A percentile compares a stretch with the other conserved stretches of the same genome.
Evolutionary conservation across 2,797 vertebrate species (phyloP).

Genomic region (Cetoscarus ocellatus): DNA sequence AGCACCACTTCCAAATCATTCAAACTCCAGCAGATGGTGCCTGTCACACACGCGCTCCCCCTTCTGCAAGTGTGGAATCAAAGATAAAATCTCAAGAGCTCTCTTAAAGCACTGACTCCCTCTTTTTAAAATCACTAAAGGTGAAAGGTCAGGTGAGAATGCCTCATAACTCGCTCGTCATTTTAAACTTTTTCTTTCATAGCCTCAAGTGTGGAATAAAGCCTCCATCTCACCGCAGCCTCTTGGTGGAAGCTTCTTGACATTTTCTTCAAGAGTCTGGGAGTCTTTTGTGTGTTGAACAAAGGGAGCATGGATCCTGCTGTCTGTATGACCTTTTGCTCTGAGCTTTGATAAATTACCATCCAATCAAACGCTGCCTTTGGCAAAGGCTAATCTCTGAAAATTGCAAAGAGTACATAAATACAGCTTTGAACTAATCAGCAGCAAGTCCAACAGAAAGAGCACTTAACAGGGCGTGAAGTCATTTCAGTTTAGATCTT

Average conservation of each 20-base stretch:
- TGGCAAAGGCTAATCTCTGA: slow-evolving; percentile 21
- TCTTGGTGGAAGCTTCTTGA: slow-evolving; percentile 55
- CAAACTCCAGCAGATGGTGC: slow-evolving; percentile 48
- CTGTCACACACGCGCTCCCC: slow-evolving; percentile 27
- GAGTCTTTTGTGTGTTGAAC: slow-evolving; percentile 60
- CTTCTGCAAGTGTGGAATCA: slow-evolving; percentile 31
- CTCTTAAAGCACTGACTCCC: neutral
- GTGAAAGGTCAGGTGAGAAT: slow-evolving; percentile 36
- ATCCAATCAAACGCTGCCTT: slow-evolving; percentile 27
- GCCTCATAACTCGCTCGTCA: slow-evolving; percentile 20
- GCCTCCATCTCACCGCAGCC: slow-evolving; percentile 25
- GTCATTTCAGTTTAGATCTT: neutral
- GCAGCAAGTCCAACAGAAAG: neutral
- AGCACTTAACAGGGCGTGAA: neutral
- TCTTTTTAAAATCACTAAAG: slow-evolving; percentile 41
- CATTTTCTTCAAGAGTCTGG: slow-evolving; percentile 58
- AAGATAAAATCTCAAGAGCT: slow-evolving; percentile 26
- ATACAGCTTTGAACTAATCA: slow-evolving; percentile 2
- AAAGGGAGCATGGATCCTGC: slow-evolving; percentile 42
- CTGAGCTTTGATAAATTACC: slow-evolving; percentile 56
- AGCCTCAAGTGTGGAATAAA: slow-evolving; percentile 42
- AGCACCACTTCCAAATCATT: slow-evolving; percentile 30
- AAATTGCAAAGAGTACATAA: slow-evolving; percentile 3
- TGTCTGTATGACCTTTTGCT: slow-evolving; percentile 67
- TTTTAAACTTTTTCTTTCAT: slow-evolving; percentile 17